Evolutionary conservation across 2,888 invertebrate species (phyloP).

Genomic region (Octonoba sinensis): DNA sequence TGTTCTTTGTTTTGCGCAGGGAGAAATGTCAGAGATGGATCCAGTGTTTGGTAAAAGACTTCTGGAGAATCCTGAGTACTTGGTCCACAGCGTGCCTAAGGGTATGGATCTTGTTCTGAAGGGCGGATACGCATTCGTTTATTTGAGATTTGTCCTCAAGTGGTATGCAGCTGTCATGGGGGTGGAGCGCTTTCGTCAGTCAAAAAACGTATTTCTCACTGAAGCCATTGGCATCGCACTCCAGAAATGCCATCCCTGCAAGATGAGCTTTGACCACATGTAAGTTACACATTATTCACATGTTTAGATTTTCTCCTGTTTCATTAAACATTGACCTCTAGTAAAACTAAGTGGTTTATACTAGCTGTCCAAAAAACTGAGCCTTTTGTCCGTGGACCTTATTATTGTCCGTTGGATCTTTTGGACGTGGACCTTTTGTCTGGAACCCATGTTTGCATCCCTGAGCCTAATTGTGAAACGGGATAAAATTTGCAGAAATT

Average conservation of each 20-base stretch:
- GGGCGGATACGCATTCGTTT: slow-evolving; percentile 42
- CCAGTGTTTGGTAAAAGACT: slow-evolving; percentile 21
- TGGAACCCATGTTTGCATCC: too few relatives aligned
- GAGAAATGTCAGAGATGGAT: slow-evolving; percentile 34
- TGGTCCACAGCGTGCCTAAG: slow-evolving; percentile 12
- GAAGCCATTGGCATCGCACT: slow-evolving; percentile 40
- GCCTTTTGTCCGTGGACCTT: too few relatives aligned
- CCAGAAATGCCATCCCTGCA: slow-evolving; percentile 58
- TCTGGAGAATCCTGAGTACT: slow-evolving; percentile 14
- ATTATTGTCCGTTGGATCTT: too few relatives aligned
- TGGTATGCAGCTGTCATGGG: slow-evolving; percentile 43
- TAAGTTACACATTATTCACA: slow-evolving; percentile 7
- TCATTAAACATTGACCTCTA: not conserved
- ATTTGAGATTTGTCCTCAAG: slow-evolving; percentile 35
- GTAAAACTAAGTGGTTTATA: too few relatives aligned
- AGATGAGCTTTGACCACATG: slow-evolving; percentile 54
- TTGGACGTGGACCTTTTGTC: too few relatives aligned
- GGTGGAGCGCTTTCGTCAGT: slow-evolving; percentile 20
- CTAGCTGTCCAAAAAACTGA: too few relatives aligned
- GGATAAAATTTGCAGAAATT: too few relatives aligned
- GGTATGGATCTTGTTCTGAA: slow-evolving; percentile 43
- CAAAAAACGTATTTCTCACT: slow-evolving; percentile 29
- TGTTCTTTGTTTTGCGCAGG: not conserved
- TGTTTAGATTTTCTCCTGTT: not conserved
- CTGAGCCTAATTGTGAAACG: too few relatives aligned